A percentile compares a stretch with the other conserved stretches of the same genome.
Conservation (phyloP, 2,888 invertebrate species). For the Diarsia brunnea region DNA sequence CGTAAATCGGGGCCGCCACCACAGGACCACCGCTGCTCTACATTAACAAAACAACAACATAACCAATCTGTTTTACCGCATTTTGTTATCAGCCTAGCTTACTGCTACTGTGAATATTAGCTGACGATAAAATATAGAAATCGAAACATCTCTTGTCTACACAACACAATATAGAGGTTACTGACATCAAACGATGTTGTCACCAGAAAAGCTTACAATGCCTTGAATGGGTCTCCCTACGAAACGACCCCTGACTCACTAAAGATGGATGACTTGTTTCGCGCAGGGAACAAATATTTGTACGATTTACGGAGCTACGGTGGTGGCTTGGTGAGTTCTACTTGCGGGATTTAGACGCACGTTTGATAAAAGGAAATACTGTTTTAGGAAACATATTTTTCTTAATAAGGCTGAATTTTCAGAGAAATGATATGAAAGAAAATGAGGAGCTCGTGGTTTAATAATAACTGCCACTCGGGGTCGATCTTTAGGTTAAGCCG, state of each 20-base stretch:
- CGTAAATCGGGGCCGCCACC: too few species aligned
- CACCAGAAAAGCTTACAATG: conserved; percentile 15
- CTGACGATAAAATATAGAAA: neutral
- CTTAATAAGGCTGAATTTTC: neutral
- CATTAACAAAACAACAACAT: neutral
- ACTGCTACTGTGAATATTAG: neutral
- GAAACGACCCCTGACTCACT: conserved; percentile 9
- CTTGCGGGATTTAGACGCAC: neutral
- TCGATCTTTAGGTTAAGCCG: too few species aligned
- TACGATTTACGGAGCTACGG: neutral
- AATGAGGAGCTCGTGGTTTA: too few species aligned
- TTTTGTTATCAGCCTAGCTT: too few species aligned
- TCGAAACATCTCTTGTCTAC: neutral
- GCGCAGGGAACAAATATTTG: conserved; percentile 10
- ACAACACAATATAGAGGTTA: neutral
- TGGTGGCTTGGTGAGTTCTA: neutral
- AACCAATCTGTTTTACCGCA: neutral
- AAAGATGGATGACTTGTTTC: conserved; percentile 24
- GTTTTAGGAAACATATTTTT: neutral
- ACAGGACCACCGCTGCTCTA: too few species aligned
- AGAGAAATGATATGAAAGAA: neutral
- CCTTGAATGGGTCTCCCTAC: conserved; percentile 5
- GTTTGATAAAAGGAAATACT: neutral
- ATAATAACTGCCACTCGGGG: too few species aligned
- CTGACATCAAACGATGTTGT: conserved; percentile 9